phyloP scores from a whole-genome alignment of 2,113 vertebrate species.

The Ptilonorhynchus violaceus region DNA sequence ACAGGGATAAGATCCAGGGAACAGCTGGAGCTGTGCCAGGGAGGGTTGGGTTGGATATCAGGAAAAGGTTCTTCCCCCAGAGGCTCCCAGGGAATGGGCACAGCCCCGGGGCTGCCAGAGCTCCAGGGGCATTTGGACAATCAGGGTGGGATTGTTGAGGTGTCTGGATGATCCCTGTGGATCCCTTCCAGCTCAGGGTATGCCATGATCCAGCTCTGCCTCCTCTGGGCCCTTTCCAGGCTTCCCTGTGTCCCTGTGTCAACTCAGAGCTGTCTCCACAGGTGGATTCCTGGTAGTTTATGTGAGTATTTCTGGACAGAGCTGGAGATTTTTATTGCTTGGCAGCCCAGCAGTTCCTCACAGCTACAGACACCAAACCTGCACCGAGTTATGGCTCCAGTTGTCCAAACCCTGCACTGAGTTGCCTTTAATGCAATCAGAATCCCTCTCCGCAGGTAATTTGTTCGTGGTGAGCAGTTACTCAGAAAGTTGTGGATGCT shows the following conservation, averaged over 20 bases:
- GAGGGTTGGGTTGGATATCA: accelerated
- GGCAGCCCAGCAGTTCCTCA: neutral
- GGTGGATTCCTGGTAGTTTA: neutral
- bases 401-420: neutral
- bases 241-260: neutral
- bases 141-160: neutral
- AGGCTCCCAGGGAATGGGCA: neutral
- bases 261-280: neutral
- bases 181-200: neutral
- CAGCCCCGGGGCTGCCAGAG: neutral
- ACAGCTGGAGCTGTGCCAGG: accelerated
- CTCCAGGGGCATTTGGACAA: neutral
- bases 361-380: neutral
- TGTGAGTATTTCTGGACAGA: neutral
- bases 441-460: neutral
- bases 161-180: neutral
- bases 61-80: neutral
- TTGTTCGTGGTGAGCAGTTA: neutral
- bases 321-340: neutral
- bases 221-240: neutral
- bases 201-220: neutral
- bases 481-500: neutral
- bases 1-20: neutral
- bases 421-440: neutral
- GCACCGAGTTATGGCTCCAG: neutral